These are phyloP conservation scores for Eupelmus urozonus DNA, from an alignment of 2,888 invertebrate genomes.

Conservation along the genomic window DNA sequence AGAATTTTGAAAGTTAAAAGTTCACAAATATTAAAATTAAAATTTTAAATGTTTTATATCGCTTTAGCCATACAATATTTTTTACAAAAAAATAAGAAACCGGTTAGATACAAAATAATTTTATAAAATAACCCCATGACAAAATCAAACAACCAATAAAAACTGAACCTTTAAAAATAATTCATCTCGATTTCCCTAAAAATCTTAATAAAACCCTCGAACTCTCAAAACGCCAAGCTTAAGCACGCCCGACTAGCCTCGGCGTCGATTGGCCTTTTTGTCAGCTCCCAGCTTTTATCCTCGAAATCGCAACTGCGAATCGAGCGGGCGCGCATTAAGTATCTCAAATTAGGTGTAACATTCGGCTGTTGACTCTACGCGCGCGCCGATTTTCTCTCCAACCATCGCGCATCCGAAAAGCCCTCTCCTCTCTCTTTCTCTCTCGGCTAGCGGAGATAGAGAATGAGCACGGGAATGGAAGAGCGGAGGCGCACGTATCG, in stretches of 20 bases:
- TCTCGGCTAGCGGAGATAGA: neutral
- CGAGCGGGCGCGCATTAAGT: slow-evolving; percentile 68
- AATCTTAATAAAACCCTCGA: slow-evolving; percentile 42
- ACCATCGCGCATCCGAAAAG: no score
- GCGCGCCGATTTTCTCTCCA: slow-evolving; percentile 36
- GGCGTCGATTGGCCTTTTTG: slow-evolving; percentile 55
- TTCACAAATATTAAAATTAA: neutral
- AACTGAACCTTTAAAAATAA: neutral
- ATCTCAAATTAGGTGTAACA: slow-evolving; percentile 77
- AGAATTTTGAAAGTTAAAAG: neutral
- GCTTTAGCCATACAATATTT: no score
- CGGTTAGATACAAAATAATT: no score
- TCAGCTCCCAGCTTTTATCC: neutral
- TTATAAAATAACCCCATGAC: no score
- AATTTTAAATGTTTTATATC: neutral
- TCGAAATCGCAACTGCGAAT: slow-evolving; percentile 65
- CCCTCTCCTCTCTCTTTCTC: no score
- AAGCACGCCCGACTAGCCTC: neutral
- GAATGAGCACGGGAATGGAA: neutral
- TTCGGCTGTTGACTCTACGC: slow-evolving; percentile 73
- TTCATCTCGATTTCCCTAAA: neutral
- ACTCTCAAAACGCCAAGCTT: neutral
- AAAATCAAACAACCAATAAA: no score
- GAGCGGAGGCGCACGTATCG: slow-evolving; percentile 67
- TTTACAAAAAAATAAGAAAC: no score